These are phyloP conservation scores for Drosophila lacteicornis DNA, from an alignment of 1,140 invertebrate species.

Conservation along the genomic window DNA sequence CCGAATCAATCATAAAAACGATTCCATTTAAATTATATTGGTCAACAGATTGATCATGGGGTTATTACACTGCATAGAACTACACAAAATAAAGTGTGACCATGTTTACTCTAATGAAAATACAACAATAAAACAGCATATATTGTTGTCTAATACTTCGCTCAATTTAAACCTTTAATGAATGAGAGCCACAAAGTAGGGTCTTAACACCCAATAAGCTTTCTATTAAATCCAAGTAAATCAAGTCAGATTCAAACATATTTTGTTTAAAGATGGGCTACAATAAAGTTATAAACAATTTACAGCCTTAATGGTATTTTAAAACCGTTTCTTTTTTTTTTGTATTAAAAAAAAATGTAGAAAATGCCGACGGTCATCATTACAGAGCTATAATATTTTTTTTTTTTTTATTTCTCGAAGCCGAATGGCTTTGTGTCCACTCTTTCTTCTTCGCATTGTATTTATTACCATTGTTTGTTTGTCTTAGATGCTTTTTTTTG, in stretches of 20 bases:
- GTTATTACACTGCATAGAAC: background rate
- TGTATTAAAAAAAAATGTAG: background rate
- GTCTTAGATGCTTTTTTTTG: constrained; percentile 43
- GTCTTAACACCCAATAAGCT: background rate
- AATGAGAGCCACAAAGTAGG: background rate
- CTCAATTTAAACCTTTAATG: background rate
- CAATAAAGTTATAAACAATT: background rate
- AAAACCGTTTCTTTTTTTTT: background rate
- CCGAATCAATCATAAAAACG: background rate
- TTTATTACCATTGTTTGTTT: constrained; percentile 51
- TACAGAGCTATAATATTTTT: constrained; percentile 23
- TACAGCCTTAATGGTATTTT: background rate
- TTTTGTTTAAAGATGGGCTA: background rate
- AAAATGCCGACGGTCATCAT: constrained; percentile 38
- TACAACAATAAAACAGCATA: background rate
- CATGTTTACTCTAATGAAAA: background rate
- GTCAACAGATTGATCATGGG: background rate
- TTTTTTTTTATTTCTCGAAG: constrained; percentile 20
- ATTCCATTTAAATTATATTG: background rate
- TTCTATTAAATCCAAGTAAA: too few relatives aligned
- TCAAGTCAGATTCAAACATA: too few relatives aligned
- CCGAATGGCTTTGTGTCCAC: constrained; percentile 36
- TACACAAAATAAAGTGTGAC: too few relatives aligned
- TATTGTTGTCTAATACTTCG: background rate
- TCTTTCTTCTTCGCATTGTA: constrained; percentile 42